Evolutionary conservation across 2,113 vertebrate species (phyloP), one percentile per base, ranked within the genome.

Genomic region (Microtus montanus): DNA sequence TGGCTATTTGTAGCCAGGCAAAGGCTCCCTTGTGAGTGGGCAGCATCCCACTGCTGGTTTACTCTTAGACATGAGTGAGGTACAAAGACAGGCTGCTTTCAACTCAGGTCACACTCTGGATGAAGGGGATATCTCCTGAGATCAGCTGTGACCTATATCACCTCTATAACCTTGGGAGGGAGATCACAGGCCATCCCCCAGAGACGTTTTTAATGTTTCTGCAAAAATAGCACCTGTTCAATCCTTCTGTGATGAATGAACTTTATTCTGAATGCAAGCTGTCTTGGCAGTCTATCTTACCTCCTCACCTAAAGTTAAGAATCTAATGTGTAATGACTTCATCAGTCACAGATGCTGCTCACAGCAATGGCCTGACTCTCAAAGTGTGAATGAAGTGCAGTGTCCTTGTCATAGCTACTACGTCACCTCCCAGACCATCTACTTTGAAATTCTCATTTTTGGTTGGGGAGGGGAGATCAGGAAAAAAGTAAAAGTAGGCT

Each of bases 391-490:
- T 5, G 26, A n/a, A 63, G 52, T 28, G 1, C 74, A 8, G 2
- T 5, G 64, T 2, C n/a, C 22, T 35, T 35, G 14, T 58, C 19
- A 83, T 20, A 63, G 35, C 7, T 63, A n/a, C 30, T 19, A 4
- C 13, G 4, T 63, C 58, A 11, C 24, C 5, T 71, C 30, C 12
- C 28, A 70, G 30, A 38, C 11, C 6, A 41, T 28, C n/a, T 94
- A 22, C n/a, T 71, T 73, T 71, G 38, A 41, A 75, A 75, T 20
- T 58, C 58, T 58, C 58, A 58, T 58, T 58, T 17, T 58, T 11
- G 47, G 7, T 5, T 19, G 54, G 54, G 58, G 58, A n/a, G 6
- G 1, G 6, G 1, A 6, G 5, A 0, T 1, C 6, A 7, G 58
- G 58, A 58, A 58, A 58, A 58, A 58, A 58, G 2, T 58, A 58